Conservation (phyloP, 1,140 invertebrate genomes). For the Brachionus koreanus region DNA sequence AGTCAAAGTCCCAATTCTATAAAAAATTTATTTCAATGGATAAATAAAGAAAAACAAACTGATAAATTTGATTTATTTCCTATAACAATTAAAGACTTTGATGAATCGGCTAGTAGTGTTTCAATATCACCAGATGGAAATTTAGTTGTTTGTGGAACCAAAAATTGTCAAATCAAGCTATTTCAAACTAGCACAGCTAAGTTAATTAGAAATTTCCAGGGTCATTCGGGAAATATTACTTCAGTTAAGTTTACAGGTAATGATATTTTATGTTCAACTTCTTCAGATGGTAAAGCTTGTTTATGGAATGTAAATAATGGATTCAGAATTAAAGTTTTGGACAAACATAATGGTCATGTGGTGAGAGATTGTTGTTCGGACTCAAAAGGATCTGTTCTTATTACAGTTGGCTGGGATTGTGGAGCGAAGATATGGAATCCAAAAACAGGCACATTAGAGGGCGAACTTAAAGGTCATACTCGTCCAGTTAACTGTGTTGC, state of each 20-base stretch:
- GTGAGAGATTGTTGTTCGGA: constrained; percentile 53
- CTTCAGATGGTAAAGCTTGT: constrained; percentile 51
- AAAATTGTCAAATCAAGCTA: constrained; percentile 52
- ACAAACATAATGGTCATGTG: constrained; percentile 49
- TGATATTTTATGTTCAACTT: constrained; percentile 52
- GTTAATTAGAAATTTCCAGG: constrained; percentile 52
- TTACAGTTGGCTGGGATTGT: constrained; percentile 57
- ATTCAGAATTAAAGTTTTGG: constrained; percentile 50
- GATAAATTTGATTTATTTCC: constrained; percentile 43
- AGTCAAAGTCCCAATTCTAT: not conserved
- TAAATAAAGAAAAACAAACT: constrained; percentile 49
- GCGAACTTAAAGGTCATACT: constrained; percentile 35
- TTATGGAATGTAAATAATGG: constrained; percentile 55
- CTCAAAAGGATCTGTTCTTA: constrained; percentile 49
- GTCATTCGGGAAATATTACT: constrained; percentile 53
- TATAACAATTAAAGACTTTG: constrained; percentile 16
- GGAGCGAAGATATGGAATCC: constrained; percentile 53
- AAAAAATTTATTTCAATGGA: constrained; percentile 46
- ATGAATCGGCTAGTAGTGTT: constrained; percentile 52
- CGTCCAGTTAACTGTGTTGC: constrained; percentile 57
- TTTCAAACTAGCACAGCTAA: constrained; percentile 52
- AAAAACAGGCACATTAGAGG: constrained; percentile 48
- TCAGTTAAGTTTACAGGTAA: constrained; percentile 54
- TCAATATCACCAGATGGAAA: constrained; percentile 49
- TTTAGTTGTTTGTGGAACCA: constrained; percentile 52